These are phyloP conservation scores for Tridacna gigas DNA, from an alignment of 2,888 invertebrate species.

Conservation along the genomic window DNA sequence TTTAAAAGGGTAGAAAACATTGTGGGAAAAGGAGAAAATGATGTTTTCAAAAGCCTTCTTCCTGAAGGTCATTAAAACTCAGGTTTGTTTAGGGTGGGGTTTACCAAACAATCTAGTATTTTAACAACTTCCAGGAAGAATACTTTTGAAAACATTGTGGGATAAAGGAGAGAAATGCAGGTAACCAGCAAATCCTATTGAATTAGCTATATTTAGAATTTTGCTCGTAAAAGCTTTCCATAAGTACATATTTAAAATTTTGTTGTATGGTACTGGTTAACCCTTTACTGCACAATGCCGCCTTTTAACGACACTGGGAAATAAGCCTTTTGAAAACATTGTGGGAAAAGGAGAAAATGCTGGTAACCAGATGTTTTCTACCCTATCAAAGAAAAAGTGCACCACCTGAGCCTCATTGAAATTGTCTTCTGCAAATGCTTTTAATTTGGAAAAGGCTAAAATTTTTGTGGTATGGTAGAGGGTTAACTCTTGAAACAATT, in stretches of 20 bases:
- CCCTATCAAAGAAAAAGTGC: background rate
- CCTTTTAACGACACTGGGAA: background rate
- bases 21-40: background rate
- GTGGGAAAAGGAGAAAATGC: background rate
- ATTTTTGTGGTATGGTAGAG: background rate
- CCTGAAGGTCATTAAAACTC: too few relatives aligned
- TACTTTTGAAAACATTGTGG: too few relatives aligned
- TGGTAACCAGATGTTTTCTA: background rate
- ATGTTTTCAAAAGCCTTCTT: background rate
- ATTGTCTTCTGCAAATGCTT: background rate
- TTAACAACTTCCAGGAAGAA: too few relatives aligned
- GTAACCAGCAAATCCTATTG: too few relatives aligned
- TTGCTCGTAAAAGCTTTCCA: too few relatives aligned
- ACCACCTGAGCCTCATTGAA: too few relatives aligned
- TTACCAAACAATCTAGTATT: too few relatives aligned
- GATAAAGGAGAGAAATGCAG: too few relatives aligned
- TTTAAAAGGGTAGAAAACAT: background rate
- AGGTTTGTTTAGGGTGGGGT: too few relatives aligned
- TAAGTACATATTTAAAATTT: too few relatives aligned
- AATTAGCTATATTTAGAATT: too few relatives aligned
- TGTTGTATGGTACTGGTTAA: background rate
- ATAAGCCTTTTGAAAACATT: background rate
- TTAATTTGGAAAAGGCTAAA: background rate
- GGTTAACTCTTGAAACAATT: too few relatives aligned
- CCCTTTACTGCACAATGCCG: background rate